phyloP scores from a whole-genome alignment of 2,113 vertebrate genomes.

The Dermatemys mawii region DNA sequence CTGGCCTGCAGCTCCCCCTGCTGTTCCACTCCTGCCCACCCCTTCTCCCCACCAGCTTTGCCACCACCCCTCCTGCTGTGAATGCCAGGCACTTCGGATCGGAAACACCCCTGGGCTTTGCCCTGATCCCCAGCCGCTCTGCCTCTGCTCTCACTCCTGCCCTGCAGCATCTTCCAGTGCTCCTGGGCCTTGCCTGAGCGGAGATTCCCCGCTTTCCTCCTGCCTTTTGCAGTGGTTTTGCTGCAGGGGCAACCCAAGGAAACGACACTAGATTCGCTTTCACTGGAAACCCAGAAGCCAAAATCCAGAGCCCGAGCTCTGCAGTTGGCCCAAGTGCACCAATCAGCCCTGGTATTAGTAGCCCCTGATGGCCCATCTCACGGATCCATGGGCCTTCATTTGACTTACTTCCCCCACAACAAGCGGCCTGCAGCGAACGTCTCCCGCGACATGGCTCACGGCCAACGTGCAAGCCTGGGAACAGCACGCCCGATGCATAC shows the following conservation, averaged over 20 bases:
- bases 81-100: too few relatives aligned
- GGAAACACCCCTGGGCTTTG: too few relatives aligned
- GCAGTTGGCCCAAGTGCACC: not conserved
- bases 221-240: not conserved
- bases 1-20: not conserved
- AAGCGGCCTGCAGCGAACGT: fast-evolving
- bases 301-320: not conserved
- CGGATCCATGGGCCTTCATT: too few relatives aligned
- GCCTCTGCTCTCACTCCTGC: not conserved
- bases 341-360: not conserved
- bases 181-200: not conserved
- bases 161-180: not conserved
- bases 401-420: not conserved
- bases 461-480: fast-evolving
- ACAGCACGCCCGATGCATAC: fast-evolving
- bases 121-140: too few relatives aligned
- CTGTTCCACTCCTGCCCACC: too few relatives aligned
- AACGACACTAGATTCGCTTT: not conserved
- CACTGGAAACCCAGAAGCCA: not conserved
- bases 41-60: not conserved
- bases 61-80: too few relatives aligned
- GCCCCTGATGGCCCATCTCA: not conserved
- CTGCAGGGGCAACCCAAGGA: not conserved
- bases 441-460: not conserved
- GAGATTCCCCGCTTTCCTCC: not conserved